Conservation (phyloP, 2,113 vertebrate species). For the Ancistrus triradiatus region DNA sequence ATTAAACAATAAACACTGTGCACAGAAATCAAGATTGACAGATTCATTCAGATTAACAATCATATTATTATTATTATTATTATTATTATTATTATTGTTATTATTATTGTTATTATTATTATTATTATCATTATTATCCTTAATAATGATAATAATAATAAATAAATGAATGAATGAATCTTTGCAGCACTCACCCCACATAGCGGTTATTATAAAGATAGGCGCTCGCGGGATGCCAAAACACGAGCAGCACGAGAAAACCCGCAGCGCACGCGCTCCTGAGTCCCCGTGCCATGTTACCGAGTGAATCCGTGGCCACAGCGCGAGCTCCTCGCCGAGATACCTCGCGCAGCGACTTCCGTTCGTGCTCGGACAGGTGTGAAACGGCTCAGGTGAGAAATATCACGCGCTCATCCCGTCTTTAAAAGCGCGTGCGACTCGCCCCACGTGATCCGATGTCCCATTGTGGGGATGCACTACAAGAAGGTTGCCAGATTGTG, state of each 20-base stretch:
- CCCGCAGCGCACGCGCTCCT: constrained; percentile 39
- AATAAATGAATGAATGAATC: background rate
- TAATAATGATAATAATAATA: no score
- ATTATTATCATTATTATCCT: no score
- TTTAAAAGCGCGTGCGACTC: constrained; percentile 58
- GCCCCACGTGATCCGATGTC: constrained; percentile 60
- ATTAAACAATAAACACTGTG: no score
- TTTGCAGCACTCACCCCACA: constrained; percentile 65
- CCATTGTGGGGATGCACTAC: background rate
- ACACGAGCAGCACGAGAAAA: constrained; percentile 58
- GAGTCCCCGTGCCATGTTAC: constrained; percentile 22
- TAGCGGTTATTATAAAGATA: constrained; percentile 73
- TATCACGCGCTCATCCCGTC: constrained; percentile 41
- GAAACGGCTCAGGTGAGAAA: constrained; percentile 49
- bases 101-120: no score
- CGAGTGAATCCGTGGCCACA: no score
- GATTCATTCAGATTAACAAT: no score
- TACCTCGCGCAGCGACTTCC: background rate
- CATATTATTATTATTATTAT: no score
- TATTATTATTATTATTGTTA: no score
- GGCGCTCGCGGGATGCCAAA: constrained; percentile 56
- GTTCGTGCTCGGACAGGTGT: constrained; percentile 14
- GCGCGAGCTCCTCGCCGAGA: no score
- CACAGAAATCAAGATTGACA: no score
- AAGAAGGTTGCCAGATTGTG: constrained; percentile 15